phyloP scores from a whole-genome alignment of 2,888 invertebrate genomes.

The Hybos culiciformis region DNA sequence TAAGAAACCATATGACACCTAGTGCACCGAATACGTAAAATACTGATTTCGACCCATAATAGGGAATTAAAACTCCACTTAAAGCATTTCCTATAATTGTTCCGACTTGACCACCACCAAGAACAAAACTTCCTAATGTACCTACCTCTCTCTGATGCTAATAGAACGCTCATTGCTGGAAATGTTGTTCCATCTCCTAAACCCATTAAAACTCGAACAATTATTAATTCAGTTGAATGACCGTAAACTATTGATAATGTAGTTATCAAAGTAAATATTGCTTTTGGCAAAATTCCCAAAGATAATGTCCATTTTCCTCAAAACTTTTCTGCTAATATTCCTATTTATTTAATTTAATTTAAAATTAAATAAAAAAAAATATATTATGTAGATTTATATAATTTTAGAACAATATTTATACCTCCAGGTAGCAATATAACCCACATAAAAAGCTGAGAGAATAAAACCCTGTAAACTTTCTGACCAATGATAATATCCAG shows the following conservation, averaged over 20 bases:
- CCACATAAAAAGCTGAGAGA: too few relatives aligned
- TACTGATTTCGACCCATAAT: conserved; percentile 61
- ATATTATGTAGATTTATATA: too few relatives aligned
- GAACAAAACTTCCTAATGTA: conserved; percentile 62
- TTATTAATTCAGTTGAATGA: conserved; percentile 55
- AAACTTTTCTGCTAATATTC: conserved; percentile 62
- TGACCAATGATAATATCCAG: too few relatives aligned
- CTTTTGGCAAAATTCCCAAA: conserved; percentile 68
- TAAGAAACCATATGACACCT: conserved; percentile 57
- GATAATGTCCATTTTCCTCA: conserved; percentile 78
- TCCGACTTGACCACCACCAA: conserved; percentile 58
- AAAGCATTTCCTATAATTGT: conserved; percentile 50
- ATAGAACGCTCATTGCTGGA: conserved; percentile 67
- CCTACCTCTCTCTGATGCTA: conserved; percentile 61
- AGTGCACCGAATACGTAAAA: conserved; percentile 70
- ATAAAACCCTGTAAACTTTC: too few relatives aligned
- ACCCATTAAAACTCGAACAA: conserved; percentile 63
- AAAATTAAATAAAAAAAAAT: too few relatives aligned
- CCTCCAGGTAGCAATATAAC: too few relatives aligned
- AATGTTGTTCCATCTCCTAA: conserved; percentile 76
- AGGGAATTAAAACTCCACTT: conserved; percentile 54
- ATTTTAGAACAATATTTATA: too few relatives aligned
- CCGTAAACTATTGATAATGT: conserved; percentile 53
- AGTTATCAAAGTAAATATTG: conserved; percentile 66
- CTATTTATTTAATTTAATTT: too few relatives aligned